Percentiles rank a stretch among this genome's conserved stretches.
These are phyloP conservation scores for Liodrosophila aerea DNA, from an alignment of 2,888 invertebrate species.

Conservation along the genomic window DNA sequence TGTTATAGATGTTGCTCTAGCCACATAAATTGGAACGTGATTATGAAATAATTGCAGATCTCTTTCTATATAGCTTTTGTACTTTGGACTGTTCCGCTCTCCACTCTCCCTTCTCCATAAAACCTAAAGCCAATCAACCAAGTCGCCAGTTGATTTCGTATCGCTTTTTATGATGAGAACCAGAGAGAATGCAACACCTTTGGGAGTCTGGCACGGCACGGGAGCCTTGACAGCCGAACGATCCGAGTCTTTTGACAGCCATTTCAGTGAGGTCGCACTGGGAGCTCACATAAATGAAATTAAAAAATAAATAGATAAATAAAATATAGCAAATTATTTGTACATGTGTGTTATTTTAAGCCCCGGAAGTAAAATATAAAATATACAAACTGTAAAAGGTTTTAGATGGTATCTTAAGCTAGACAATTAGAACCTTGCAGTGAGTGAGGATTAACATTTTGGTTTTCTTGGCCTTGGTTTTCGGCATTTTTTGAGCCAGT, in stretches of 20 bases:
- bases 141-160: slow-evolving; percentile 48
- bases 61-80: slow-evolving; percentile 35
- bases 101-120: slow-evolving; percentile 37
- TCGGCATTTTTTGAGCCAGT: too few species aligned
- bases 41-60: slow-evolving; percentile 78
- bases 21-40: slow-evolving; percentile 78
- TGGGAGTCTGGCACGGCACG: slow-evolving; percentile 28
- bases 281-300: background rate
- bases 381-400: too few species aligned
- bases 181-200: slow-evolving; percentile 31
- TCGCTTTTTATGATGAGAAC: slow-evolving; percentile 40
- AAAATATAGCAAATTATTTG: background rate
- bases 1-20: slow-evolving; percentile 35
- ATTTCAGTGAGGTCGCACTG: background rate
- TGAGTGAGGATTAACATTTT: too few species aligned
- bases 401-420: too few species aligned
- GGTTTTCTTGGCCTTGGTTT: too few species aligned
- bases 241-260: too few species aligned
- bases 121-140: slow-evolving; percentile 38
- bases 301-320: background rate
- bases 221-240: background rate
- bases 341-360: too few species aligned
- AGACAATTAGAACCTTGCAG: too few species aligned
- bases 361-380: too few species aligned
- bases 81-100: slow-evolving; percentile 39